phyloP scores from a whole-genome alignment of 1,140 invertebrate species.

The Berghia stephanieae region DNA sequence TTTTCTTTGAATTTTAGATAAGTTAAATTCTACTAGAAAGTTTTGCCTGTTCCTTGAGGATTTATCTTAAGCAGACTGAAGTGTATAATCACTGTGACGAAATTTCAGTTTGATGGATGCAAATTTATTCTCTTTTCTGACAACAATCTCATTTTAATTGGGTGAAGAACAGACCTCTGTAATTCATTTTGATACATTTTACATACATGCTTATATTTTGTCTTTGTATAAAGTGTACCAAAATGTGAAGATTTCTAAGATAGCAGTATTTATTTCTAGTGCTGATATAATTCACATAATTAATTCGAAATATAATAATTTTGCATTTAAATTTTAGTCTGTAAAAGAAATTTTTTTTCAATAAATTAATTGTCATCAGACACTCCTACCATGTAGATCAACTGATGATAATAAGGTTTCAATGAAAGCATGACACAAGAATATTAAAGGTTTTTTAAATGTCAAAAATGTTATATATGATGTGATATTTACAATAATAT shows the following conservation, averaged over 20 bases:
- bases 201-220: not conserved
- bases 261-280: not conserved
- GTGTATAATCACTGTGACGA: slow-evolving; percentile 19
- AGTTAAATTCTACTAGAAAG: too few relatives aligned
- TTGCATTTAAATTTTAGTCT: not conserved
- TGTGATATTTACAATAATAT: too few relatives aligned
- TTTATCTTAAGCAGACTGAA: too few relatives aligned
- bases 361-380: too few relatives aligned
- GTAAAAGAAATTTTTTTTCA: too few relatives aligned
- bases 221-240: not conserved
- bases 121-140: slow-evolving; percentile 20
- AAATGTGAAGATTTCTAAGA: not conserved
- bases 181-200: not conserved
- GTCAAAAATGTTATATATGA: too few relatives aligned
- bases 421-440: too few relatives aligned
- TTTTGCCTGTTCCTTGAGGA: too few relatives aligned
- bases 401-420: too few relatives aligned
- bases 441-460: too few relatives aligned
- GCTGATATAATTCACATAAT: not conserved
- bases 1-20: too few relatives aligned
- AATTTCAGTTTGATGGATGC: slow-evolving; percentile 40
- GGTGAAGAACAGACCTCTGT: slow-evolving; percentile 30
- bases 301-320: not conserved
- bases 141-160: slow-evolving; percentile 37
- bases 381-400: too few relatives aligned